Percentiles rank a stretch among this genome's conserved stretches.
phyloP scores from a whole-genome alignment of 2,113 vertebrate species.

The Felis chaus region DNA sequence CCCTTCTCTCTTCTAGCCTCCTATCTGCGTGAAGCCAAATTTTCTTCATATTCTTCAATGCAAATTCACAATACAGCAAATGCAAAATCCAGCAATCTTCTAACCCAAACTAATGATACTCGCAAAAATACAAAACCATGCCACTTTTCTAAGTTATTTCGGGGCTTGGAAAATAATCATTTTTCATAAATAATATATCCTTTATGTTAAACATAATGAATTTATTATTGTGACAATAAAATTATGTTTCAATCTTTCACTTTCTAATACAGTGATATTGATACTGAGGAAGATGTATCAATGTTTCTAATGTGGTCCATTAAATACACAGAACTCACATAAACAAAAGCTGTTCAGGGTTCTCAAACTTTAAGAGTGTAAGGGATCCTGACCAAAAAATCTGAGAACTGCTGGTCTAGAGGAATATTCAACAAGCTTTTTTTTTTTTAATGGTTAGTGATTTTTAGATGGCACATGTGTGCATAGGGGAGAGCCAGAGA shows the following conservation, averaged over 20 bases:
- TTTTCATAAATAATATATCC: not conserved
- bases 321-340: not conserved
- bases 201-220: not conserved
- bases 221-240: not conserved
- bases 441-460: too few species aligned
- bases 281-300: not conserved
- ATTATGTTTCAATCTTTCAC: not conserved
- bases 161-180: not conserved
- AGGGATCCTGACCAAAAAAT: not conserved
- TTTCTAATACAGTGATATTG: not conserved
- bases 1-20: not conserved
- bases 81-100: not conserved
- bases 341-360: not conserved
- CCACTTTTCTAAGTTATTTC: not conserved
- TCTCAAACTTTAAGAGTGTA: not conserved
- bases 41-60: not conserved
- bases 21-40: not conserved
- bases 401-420: not conserved
- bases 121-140: not conserved
- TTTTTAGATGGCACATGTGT: too few species aligned
- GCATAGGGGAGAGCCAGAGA: not conserved
- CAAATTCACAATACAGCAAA: not conserved
- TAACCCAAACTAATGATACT: not conserved
- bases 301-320: not conserved
- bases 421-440: not conserved